Conservation (phyloP, 2,113 vertebrate genomes). For the Phainopepla nitens region DNA sequence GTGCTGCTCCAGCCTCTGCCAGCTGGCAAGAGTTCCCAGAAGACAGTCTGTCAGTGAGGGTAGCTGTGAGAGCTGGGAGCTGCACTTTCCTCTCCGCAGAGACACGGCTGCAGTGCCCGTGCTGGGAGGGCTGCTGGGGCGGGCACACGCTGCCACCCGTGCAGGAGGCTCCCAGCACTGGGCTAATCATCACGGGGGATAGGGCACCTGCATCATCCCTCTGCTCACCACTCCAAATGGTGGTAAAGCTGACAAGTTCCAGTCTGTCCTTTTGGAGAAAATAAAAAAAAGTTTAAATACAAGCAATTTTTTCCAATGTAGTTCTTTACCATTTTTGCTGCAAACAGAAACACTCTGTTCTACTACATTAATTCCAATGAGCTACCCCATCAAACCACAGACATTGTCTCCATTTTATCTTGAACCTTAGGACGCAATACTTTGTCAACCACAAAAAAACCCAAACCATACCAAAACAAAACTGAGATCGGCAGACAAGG, state of each 20-base stretch:
- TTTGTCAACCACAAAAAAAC: not conserved
- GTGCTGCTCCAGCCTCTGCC: not conserved
- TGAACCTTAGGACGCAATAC: not conserved
- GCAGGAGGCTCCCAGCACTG: not conserved
- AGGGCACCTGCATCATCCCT: not conserved
- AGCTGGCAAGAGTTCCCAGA: not conserved
- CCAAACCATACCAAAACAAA: not conserved
- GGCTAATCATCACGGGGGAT: too few relatives aligned
- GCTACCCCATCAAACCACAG: not conserved
- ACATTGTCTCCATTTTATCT: not conserved
- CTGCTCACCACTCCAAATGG: not conserved
- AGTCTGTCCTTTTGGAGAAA: not conserved
- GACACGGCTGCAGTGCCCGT: rapidly evolving
- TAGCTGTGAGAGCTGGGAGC: not conserved
- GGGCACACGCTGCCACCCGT: rapidly evolving
- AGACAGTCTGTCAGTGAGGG: not conserved
- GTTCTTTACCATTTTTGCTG: not conserved
- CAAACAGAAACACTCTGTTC: not conserved
- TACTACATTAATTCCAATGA: not conserved
- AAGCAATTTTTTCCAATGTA: not conserved
- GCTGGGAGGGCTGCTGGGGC: not conserved
- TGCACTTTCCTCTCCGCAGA: not conserved
- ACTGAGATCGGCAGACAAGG: not conserved
- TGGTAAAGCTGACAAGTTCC: not conserved
- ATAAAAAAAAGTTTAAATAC: not conserved